Evolutionary conservation across 2,113 vertebrate species (phyloP), one percentile per base, ranked within the genome.

Genomic region (Oenanthe oenanthe): DNA sequence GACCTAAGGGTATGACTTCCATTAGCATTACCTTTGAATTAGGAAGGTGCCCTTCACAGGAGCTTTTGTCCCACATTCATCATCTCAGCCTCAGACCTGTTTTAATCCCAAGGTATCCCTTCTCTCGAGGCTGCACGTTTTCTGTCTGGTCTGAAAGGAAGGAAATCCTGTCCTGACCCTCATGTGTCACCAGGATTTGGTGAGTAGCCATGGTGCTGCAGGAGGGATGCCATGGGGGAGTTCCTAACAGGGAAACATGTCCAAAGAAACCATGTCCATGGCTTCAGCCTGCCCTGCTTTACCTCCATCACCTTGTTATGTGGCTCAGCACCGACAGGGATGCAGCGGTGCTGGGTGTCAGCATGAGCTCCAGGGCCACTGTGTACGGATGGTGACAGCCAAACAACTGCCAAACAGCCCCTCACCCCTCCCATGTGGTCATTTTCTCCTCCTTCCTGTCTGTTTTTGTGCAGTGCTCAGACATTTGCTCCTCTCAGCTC

Each of bases 1-100:
- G 93, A 93, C 88, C 85, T 81, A 78, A 86, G 45, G 78, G 58
- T 87, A 48, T 51, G 42, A 40, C 50, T 92, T 76, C 60, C 31
- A 51, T 61, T 93, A 91, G 45, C 67, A 63, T 57, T 71, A 74
- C 85, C 54, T 85, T 66, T 85, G 51, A 85, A 71, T 85, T 70
- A 82, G 28, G 47, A 77, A 66, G 29, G 45, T 83, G 78, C 29
- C 62, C 76, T 94, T 88, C 71, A 43, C 31, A 71, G 54, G 34
- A 89, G 5, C 62, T 70, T 68, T 85, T 83, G n/a, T 74, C 61
- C 60, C 10, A 43, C 3, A 12, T 83, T 83, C 70, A 61, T 56
- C 57, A 72, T 68, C 38, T 85, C 47, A 50, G 4, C 10, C 40
- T 76, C 51, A 74, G 40, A 51, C 34, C 40, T 63, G 19, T 71